These are phyloP conservation scores for Hofmannophila pseudospretella DNA, from an alignment of 2,888 invertebrate genomes.

Conservation along the genomic window DNA sequence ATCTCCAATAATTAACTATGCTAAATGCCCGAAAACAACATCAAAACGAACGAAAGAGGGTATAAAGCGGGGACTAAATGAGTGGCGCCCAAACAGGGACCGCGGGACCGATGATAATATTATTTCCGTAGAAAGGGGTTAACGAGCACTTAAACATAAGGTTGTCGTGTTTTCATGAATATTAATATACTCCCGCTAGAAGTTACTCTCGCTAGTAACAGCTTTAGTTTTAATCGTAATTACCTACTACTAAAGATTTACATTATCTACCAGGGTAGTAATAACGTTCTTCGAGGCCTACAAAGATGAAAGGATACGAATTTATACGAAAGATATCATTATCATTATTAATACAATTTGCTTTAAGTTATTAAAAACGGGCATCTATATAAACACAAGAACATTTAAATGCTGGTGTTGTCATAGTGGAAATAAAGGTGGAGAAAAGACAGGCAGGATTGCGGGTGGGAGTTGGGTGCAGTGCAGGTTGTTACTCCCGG, in stretches of 20 bases:
- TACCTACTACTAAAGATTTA: no score
- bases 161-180: conserved; percentile 11
- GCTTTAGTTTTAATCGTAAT: not conserved
- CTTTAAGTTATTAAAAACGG: no score
- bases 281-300: no score
- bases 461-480: conserved; percentile 38
- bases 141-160: conserved; percentile 17
- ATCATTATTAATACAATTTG: no score
- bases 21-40: conserved; percentile 20
- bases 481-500: conserved; percentile 68
- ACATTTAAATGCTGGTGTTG: conserved; percentile 3
- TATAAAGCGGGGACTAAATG: conserved; percentile 21
- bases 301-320: no score
- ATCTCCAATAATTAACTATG: conserved; percentile 16
- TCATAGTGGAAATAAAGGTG: conserved; percentile 23
- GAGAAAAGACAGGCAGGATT: conserved; percentile 34
- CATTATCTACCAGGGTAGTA: not conserved
- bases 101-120: conserved; percentile 16
- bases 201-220: not conserved
- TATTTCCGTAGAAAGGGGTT: conserved; percentile 17
- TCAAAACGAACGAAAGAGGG: conserved; percentile 18
- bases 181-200: not conserved
- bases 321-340: no score
- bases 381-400: not conserved
- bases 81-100: conserved; percentile 25